Evolutionary conservation across 2,797 vertebrate genomes (phyloP).

Genomic region (Anguilla marmorata): DNA sequence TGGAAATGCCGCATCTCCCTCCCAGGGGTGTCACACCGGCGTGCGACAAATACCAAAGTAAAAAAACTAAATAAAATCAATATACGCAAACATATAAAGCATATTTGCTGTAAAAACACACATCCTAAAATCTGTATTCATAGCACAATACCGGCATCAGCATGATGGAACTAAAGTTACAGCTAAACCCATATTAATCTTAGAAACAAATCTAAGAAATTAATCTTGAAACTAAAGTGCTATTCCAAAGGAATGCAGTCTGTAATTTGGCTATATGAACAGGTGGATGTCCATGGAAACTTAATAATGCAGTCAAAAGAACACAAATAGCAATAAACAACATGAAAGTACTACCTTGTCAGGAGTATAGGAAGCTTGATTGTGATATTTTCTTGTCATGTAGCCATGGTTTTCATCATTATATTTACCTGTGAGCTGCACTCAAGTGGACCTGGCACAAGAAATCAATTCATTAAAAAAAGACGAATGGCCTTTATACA

Average conservation of each 20-base stretch:
- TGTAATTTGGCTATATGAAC: neutral
- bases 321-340: neutral
- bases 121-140: neutral
- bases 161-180: neutral
- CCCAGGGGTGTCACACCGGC: no score
- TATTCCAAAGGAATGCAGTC: neutral
- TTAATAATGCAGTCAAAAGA: neutral
- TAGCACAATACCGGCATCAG: neutral
- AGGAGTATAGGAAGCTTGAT: neutral
- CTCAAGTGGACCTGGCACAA: neutral
- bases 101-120: neutral
- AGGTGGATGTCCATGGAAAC: neutral
- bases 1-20: no score
- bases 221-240: neutral
- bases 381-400: neutral
- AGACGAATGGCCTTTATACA: slow-evolving; percentile 3
- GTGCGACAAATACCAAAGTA: neutral
- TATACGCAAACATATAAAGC: neutral
- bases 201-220: no score
- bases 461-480: neutral
- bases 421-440: neutral
- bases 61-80: neutral
- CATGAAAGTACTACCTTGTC: neutral
- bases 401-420: neutral
- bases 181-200: neutral